Conservation (phyloP, 53 echinoderm and acorn worm species). For the Holothuria scabra region DNA sequence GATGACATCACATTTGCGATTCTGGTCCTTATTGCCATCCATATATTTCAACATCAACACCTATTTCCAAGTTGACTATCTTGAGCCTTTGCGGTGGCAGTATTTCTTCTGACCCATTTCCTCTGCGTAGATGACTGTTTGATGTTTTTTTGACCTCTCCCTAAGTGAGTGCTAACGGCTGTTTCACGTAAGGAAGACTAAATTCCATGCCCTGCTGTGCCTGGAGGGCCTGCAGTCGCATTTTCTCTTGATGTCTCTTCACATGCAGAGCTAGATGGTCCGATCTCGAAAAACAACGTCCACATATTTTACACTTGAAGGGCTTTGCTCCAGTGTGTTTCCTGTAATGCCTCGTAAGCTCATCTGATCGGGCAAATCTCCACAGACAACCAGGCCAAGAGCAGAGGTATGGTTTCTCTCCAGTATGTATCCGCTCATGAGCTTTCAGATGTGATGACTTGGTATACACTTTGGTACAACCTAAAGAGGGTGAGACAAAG, state of each 20-base stretch:
- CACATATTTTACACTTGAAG: slow-evolving; percentile 95
- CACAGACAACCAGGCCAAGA: slow-evolving; percentile 90
- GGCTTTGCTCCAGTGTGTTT: slow-evolving; percentile 98
- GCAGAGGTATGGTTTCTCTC: slow-evolving; percentile 92
- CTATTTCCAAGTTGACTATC: no score
- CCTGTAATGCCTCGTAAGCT: slow-evolving; percentile 87
- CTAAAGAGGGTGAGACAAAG: slow-evolving; percentile 34
- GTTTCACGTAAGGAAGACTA: slow-evolving; percentile 22
- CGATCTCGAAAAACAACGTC: slow-evolving; percentile 88
- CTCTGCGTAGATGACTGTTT: no score
- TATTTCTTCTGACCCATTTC: no score
- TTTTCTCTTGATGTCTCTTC: slow-evolving; percentile 90
- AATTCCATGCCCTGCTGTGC: slow-evolving; percentile 46
- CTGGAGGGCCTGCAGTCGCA: slow-evolving; percentile 44
- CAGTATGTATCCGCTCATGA: slow-evolving; percentile 90
- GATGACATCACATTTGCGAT: no score
- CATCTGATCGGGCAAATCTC: slow-evolving; percentile 92
- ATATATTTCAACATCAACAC: no score
- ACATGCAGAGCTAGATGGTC: slow-evolving; percentile 96
- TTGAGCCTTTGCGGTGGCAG: no score
- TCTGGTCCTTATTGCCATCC: no score
- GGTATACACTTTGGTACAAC: slow-evolving; percentile 93
- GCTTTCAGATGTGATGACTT: slow-evolving; percentile 94
- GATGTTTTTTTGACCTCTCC: no score
- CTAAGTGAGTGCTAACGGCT: background rate